Percentiles rank a stretch among this genome's conserved stretches.
Conservation (phyloP, 2,797 vertebrate species). For the Bradypodion ventrale region DNA sequence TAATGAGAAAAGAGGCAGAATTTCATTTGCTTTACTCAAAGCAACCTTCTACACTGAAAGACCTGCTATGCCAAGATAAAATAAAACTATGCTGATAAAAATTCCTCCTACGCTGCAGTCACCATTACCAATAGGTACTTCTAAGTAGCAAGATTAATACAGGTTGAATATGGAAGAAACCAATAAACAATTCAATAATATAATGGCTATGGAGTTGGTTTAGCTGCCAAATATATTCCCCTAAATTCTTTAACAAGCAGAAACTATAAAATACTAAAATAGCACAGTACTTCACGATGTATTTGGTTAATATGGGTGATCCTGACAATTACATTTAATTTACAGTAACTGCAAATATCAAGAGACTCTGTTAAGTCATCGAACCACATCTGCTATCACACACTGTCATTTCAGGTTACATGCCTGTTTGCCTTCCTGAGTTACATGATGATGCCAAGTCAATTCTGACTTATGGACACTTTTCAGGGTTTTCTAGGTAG, state of each 20-base stretch:
- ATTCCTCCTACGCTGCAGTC: slow-evolving; percentile 51
- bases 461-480: too few relatives aligned
- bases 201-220: slow-evolving; percentile 1
- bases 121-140: slow-evolving; percentile 53
- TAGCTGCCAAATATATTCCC: neutral
- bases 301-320: neutral
- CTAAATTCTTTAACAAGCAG: neutral
- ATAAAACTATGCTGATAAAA: slow-evolving; percentile 61
- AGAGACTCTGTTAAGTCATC: neutral
- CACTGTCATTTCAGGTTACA: neutral
- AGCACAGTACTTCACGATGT: neutral
- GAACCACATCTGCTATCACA: neutral
- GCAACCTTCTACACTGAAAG: slow-evolving; percentile 57
- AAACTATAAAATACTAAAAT: slow-evolving; percentile 18
- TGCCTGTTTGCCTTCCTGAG: neutral
- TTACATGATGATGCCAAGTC: too few relatives aligned
- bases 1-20: slow-evolving; percentile 61
- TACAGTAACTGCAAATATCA: neutral
- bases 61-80: slow-evolving; percentile 69
- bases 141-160: slow-evolving; percentile 15
- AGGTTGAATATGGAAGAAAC: slow-evolving; percentile 42
- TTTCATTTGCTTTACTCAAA: slow-evolving; percentile 71
- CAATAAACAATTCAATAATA: slow-evolving; percentile 35
- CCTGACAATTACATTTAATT: neutral
- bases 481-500: too few relatives aligned